Percentiles rank a stretch among this genome's conserved stretches.
These are phyloP conservation scores for Anoplolepis gracilipes DNA, from an alignment of 1,140 invertebrate genomes.

Conservation along the genomic window DNA sequence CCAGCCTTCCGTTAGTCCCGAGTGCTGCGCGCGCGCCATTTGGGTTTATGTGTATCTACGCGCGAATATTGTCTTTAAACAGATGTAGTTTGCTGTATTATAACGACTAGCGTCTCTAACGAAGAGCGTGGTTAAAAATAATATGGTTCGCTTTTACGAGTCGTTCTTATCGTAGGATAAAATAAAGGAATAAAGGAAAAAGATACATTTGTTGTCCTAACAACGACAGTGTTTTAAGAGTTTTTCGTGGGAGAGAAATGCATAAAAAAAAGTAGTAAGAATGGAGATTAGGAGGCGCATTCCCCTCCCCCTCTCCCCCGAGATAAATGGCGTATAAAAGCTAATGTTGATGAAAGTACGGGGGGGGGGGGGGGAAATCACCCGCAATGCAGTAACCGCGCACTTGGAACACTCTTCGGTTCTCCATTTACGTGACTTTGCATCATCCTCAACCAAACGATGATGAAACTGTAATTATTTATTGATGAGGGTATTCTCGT, in stretches of 20 bases:
- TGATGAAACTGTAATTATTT: neutral
- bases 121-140: conserved; percentile 14
- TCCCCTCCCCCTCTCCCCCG: too few species aligned
- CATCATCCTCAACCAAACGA: neutral
- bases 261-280: conserved; percentile 44
- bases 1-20: conserved; percentile 27
- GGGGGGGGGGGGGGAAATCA: neutral
- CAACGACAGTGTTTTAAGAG: conserved; percentile 34
- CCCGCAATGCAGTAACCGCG: neutral
- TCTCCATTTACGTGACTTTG: neutral
- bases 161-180: conserved; percentile 18
- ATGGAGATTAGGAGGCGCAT: conserved; percentile 37
- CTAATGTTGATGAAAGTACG: conserved; percentile 31
- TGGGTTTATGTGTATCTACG: conserved; percentile 6
- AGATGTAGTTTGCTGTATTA: neutral
- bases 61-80: conserved; percentile 43
- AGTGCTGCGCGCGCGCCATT: conserved; percentile 32
- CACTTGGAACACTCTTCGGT: neutral
- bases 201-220: conserved; percentile 23
- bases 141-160: conserved; percentile 22
- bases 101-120: conserved; percentile 13
- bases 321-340: conserved; percentile 42
- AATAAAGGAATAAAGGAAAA: neutral
- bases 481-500: neutral
- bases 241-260: neutral